These are phyloP conservation scores for Phylloscopus trochiloides DNA, from an alignment of 2,113 vertebrate species.

Conservation along the genomic window DNA sequence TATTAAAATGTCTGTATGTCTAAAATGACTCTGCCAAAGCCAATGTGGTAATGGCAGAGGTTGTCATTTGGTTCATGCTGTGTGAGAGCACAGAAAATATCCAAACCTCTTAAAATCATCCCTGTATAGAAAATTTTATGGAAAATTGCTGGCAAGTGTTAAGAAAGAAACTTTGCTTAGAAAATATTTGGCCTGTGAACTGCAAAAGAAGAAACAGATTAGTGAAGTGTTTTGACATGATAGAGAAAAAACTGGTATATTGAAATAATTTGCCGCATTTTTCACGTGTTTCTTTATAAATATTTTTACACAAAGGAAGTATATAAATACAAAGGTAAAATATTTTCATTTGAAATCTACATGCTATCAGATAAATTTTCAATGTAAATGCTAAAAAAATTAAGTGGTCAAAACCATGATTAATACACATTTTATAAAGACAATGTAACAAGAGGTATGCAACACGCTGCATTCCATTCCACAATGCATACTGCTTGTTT, in stretches of 20 bases:
- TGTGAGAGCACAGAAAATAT: not conserved
- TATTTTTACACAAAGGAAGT: conserved; percentile 5
- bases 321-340: conserved; percentile 14
- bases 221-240: not conserved
- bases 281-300: conserved; percentile 7
- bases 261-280: not conserved
- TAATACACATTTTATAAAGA: not conserved
- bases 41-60: not conserved
- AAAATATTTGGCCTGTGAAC: not conserved
- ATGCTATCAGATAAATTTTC: not conserved
- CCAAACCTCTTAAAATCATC: not conserved
- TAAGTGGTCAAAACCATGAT: not conserved
- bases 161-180: not conserved
- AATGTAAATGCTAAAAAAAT: not conserved
- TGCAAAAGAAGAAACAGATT: not conserved
- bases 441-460: not conserved
- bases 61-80: not conserved
- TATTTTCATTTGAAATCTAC: not conserved
- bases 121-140: not conserved
- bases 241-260: not conserved
- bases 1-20: not conserved
- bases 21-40: not conserved
- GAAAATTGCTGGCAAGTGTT: not conserved
- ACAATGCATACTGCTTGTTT: not conserved
- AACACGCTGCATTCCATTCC: not conserved